phyloP scores from a whole-genome alignment of 2,113 vertebrate species.

The Zosterops pallidus region DNA sequence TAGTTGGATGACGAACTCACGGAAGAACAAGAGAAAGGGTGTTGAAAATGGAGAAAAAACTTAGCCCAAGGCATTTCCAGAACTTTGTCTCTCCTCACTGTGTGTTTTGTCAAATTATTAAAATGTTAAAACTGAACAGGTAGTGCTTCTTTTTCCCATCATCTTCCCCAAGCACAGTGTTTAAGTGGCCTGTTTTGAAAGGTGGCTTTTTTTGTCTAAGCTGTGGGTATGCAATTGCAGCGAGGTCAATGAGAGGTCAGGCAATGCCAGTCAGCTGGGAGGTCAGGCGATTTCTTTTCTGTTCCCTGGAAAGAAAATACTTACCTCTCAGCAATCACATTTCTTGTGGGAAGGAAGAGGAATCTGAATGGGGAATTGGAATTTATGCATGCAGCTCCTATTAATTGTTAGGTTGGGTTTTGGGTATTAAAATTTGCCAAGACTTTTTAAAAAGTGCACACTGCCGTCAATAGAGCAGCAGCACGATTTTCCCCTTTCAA shows the following conservation, averaged over 20 bases:
- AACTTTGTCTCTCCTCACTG: not conserved
- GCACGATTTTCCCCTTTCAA: accelerated
- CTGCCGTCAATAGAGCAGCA: not conserved
- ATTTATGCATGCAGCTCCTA: conserved; percentile 5
- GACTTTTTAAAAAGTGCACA: not conserved
- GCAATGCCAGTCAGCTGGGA: conserved; percentile 21
- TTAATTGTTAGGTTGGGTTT: conserved; percentile 26
- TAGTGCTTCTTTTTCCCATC: not conserved
- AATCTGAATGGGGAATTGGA: not conserved
- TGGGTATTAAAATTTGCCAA: conserved; percentile 6
- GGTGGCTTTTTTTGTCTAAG: conserved; percentile 27
- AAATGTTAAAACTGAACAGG: not conserved
- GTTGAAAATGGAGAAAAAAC: not conserved
- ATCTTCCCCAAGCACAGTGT: not conserved
- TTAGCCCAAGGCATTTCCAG: not conserved
- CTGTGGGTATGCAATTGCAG: conserved; percentile 8
- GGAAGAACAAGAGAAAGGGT: not conserved
- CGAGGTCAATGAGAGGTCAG: conserved; percentile 6
- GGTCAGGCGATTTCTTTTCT: not conserved
- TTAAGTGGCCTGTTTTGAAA: conserved; percentile 24
- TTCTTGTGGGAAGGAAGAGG: conserved; percentile 1
- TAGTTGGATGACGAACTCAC: not conserved
- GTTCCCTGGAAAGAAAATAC: conserved; percentile 7
- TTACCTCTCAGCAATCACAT: conserved; percentile 10
- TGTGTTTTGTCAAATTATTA: not conserved